Base-by-base conservation (phyloP, 2,888 invertebrate species). In the Polylopha cassiicola region DNA sequence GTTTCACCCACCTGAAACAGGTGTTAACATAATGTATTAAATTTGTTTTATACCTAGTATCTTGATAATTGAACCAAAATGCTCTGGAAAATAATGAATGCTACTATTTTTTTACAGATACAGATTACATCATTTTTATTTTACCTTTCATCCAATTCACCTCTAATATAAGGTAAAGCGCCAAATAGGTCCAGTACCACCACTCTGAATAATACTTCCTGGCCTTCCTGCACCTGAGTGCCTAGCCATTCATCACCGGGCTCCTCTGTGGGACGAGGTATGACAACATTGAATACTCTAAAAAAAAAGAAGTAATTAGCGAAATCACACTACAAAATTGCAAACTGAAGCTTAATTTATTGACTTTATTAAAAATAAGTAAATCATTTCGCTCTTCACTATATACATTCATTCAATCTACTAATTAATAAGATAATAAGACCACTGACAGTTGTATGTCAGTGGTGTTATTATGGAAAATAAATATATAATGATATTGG, bases 231-330 rank as follows among this genome's bases (percentile, higher is more conserved):
- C 13, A 90, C 73, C 39, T 71, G 67, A 22, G 81, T 55, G 1
- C 90, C 91, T 39, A 87, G 60, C 91, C 91, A 91, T 47, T 75
- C 73, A 48, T 82, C 69, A 2, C 84, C 78, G 1, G 77, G 76
- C 33, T 78, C 68, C 33, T 82, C 80, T 17, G 81, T 79, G 4
- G 88, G 87, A 54, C 88, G 86, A 22, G 89, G 89, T 27, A 92
- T 86, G 3, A 91, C 90, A 6, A 91, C 90, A 73, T 92, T 92
- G 58, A 92, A 92, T 13, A 88, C 86, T 55, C 89, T 85, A 52
- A 47, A 78, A 69, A 9, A 44, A 30, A 16, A 13, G 22, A 34
- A 6, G n/a, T n/a, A 27, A 7, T 28, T 4, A 1, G 8, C 21
- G 16, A 3, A 11, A 2, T 2, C 4, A 18, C 17, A 26, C 26